These are phyloP conservation scores for Mythimna loreyi DNA, from an alignment of 2,888 invertebrate species.

Conservation along the genomic window DNA sequence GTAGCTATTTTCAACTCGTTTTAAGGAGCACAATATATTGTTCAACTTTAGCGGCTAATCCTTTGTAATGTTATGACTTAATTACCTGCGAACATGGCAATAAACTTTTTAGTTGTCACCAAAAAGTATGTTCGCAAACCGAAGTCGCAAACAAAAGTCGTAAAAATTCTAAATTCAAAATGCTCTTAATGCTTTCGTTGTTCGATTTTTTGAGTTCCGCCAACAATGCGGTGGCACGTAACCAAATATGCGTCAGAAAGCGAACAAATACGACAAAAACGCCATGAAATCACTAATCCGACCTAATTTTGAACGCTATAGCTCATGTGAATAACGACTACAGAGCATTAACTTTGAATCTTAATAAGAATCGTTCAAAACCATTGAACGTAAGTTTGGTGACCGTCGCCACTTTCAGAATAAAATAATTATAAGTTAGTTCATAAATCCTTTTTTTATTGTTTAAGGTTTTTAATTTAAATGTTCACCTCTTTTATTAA, in stretches of 20 bases:
- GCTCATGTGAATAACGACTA: slow-evolving; percentile 80
- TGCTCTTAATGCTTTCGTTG: slow-evolving; percentile 24
- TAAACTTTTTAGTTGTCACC: slow-evolving; percentile 38
- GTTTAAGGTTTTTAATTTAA: too few species aligned
- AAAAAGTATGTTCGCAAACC: slow-evolving; percentile 13
- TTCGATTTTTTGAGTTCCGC: slow-evolving; percentile 70
- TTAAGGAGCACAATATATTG: slow-evolving; percentile 30
- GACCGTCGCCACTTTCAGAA: slow-evolving; percentile 67
- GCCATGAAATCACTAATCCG: slow-evolving; percentile 85
- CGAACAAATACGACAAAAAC: slow-evolving; percentile 69
- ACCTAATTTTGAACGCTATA: slow-evolving; percentile 83
- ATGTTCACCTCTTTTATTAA: neutral
- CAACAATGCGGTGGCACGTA: slow-evolving; percentile 64
- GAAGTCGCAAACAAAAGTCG: slow-evolving; percentile 3
- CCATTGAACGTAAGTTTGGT: slow-evolving; percentile 48
- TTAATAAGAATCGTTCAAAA: slow-evolving; percentile 69
- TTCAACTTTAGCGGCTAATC: slow-evolving; percentile 24
- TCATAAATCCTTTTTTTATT: neutral
- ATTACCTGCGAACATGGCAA: slow-evolving; percentile 19
- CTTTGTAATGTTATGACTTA: slow-evolving; percentile 8
- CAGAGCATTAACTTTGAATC: slow-evolving; percentile 70
- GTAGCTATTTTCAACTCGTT: slow-evolving; percentile 37
- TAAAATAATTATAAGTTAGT: neutral
- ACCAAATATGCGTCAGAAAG: slow-evolving; percentile 69
- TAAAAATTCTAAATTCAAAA: slow-evolving; percentile 28